Base-by-base conservation (phyloP, 2,113 vertebrate species). In the Cyanoramphus novaezelandiae region DNA sequence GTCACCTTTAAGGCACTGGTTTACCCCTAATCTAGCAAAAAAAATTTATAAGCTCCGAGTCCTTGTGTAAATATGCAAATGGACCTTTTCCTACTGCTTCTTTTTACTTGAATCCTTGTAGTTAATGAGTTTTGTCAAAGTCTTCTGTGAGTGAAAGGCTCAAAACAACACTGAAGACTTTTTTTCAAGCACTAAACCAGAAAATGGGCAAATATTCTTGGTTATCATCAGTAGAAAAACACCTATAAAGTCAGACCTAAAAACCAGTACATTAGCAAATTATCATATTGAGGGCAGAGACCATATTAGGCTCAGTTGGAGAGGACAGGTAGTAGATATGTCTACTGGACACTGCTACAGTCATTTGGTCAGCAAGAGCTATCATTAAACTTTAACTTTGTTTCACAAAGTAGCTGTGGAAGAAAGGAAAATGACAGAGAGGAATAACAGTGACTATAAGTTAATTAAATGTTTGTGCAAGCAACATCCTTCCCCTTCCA, bases 361-460 rank as follows among this genome's bases (percentile, higher is more conserved):
- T n/a, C 9, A 64, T 69, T 65, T 63, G 31, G 27, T 67, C 52
- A 77, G 82, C 21, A 81, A 65, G 13, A 82, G 7, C 15, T 83
- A 65, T 33, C 43, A 79, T 39, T 82, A 88, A 37, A 25, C 41
- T 43, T 44, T 37, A 64, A 41, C 76, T 68, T 88, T 84, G 21
- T 71, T 92, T 78, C 46, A 50, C 77, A 60, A 47, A 92, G 75
- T 33, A 84, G 21, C 47, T 90, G 17, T 6, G 4, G 16, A 88
- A 17, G 35, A 94, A 90, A 74, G 25, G 2, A 87, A 86, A 81
- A 68, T 63, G 6, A 24, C 24, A 57, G 21, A 65, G 6, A 63
- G 67, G 20, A 68, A 27, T 41, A 93, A 39, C 31, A 70, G 21
- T n/a, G 25, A 20, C 17, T 0, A 0, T 47, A 9, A 0, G 2